phyloP scores from a whole-genome alignment of 2,888 invertebrate species.

The Lasiommata megera region DNA sequence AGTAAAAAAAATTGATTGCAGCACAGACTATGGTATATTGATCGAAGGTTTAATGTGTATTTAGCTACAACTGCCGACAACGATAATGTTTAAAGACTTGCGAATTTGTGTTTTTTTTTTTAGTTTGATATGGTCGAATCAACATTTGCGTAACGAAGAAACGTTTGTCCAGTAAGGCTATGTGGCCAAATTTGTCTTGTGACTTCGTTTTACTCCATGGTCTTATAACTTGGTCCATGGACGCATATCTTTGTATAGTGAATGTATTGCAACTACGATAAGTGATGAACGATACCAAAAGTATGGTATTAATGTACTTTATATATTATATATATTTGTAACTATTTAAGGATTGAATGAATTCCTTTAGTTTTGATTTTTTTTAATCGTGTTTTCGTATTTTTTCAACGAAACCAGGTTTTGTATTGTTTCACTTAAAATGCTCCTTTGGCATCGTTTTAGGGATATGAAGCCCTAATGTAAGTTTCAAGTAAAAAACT shows the following conservation, averaged over 20 bases:
- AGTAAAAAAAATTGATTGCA: no score
- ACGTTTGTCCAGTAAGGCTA: no score
- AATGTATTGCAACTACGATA: constrained; percentile 18
- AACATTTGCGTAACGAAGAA: no score
- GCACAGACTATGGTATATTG: no score
- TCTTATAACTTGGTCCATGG: not conserved
- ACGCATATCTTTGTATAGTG: constrained; percentile 6
- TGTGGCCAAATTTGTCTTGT: no score
- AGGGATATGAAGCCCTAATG: not conserved
- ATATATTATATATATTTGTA: not conserved
- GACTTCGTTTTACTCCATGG: no score
- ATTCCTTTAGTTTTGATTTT: constrained; percentile 5
- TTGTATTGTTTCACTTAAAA: not conserved
- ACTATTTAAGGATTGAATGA: constrained; percentile 1
- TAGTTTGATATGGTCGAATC: no score
- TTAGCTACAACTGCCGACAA: no score
- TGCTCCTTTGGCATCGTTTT: constrained; percentile 17
- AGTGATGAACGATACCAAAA: constrained; percentile 40
- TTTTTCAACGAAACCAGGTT: constrained; percentile 6
- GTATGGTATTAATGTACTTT: constrained; percentile 22
- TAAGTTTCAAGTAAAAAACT: no score
- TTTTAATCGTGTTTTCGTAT: constrained; percentile 5
- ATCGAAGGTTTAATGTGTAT: no score
- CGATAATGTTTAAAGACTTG: no score
- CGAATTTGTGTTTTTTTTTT: no score